A percentile compares a stretch with the other conserved stretches of the same genome.
These are phyloP conservation scores for Habroteleia sp. DNA, from an alignment of 2,888 invertebrate species.

Conservation along the genomic window DNA sequence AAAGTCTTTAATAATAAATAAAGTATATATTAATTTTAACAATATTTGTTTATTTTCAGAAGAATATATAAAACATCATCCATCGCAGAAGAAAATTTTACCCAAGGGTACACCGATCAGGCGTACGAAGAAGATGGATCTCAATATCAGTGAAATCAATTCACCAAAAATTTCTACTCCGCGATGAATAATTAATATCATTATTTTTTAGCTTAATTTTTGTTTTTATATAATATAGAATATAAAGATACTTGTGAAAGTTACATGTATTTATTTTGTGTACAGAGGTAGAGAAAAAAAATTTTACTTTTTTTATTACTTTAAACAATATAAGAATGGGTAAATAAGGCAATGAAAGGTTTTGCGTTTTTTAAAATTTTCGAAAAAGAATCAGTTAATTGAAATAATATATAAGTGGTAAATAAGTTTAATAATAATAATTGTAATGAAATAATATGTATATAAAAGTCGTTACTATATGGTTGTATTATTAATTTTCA, in stretches of 20 bases:
- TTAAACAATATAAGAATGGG: too few relatives aligned
- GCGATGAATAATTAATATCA: neutral
- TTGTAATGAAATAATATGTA: too few relatives aligned
- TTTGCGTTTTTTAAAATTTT: too few relatives aligned
- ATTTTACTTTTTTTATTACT: too few relatives aligned
- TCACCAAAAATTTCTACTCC: neutral
- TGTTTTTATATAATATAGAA: too few relatives aligned
- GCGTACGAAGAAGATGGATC: neutral
- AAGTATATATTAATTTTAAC: constrained; percentile 1
- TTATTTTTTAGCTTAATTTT: too few relatives aligned
- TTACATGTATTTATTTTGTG: constrained; percentile 38
- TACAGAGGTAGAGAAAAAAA: neutral
- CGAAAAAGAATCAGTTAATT: too few relatives aligned
- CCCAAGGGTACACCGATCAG: constrained; percentile 23
- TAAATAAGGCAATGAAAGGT: too few relatives aligned
- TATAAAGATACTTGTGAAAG: neutral
- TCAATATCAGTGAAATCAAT: neutral
- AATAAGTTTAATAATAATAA: neutral
- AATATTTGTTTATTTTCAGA: constrained; percentile 30
- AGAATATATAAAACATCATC: constrained; percentile 29
- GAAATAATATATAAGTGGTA: too few relatives aligned
- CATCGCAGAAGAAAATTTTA: constrained; percentile 26
- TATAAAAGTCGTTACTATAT: too few relatives aligned
- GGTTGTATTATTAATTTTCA: neutral
- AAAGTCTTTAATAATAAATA: neutral